These are phyloP conservation scores for Tachuris rubrigastra DNA, from an alignment of 2,113 vertebrate species.

Conservation along the genomic window DNA sequence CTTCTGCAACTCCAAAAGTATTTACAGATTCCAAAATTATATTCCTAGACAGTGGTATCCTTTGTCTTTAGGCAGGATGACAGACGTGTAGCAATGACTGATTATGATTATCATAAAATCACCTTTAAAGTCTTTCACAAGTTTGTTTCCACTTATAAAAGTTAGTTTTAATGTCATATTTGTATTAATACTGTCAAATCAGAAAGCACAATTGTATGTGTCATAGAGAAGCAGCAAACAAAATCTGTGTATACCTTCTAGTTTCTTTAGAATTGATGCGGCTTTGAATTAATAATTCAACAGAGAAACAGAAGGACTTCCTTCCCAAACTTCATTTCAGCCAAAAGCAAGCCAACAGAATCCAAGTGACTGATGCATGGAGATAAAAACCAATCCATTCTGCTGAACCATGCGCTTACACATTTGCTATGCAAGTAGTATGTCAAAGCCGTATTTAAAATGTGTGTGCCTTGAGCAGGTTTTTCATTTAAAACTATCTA, in stretches of 20 bases:
- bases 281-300: background rate
- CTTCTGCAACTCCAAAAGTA: background rate
- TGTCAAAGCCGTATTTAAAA: background rate
- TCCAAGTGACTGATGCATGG: background rate
- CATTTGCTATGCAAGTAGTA: background rate
- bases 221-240: background rate
- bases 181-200: background rate
- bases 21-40: background rate
- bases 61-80: background rate
- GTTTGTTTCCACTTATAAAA: background rate
- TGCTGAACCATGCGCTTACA: background rate
- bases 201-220: background rate
- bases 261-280: background rate
- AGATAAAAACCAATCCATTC: background rate
- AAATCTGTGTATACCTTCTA: background rate
- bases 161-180: background rate
- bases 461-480: background rate
- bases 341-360: background rate
- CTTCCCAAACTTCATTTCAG: background rate
- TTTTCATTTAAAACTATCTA: background rate
- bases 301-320: background rate
- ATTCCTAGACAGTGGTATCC: background rate
- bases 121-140: background rate
- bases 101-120: background rate
- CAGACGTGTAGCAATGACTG: background rate